A percentile compares a stretch with the other conserved stretches of the same genome.
phyloP scores from a whole-genome alignment of 2,888 invertebrate genomes.

The Lampropteryx suffumata region DNA sequence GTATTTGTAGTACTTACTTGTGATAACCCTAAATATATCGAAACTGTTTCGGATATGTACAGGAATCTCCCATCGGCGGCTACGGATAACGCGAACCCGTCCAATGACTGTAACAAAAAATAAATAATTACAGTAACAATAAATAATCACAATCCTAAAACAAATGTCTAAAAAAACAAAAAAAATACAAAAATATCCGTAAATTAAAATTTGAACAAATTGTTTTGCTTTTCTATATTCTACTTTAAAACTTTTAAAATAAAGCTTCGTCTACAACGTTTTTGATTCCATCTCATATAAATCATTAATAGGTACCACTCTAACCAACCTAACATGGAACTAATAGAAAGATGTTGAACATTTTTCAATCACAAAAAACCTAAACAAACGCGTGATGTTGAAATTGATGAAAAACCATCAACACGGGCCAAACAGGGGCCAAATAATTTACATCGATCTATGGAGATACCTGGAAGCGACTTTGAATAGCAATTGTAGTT shows the following conservation, averaged over 20 bases:
- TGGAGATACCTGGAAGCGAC: slow-evolving; percentile 45
- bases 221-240: too few species aligned
- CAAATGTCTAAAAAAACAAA: too few species aligned
- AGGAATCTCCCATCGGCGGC: slow-evolving; percentile 98
- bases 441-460: slow-evolving; percentile 41
- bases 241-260: not conserved
- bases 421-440: slow-evolving; percentile 54
- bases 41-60: slow-evolving; percentile 99
- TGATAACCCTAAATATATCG: slow-evolving; percentile 99
- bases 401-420: slow-evolving; percentile 60
- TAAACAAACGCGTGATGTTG: slow-evolving; percentile 61
- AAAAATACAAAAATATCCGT: too few species aligned
- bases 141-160: too few species aligned
- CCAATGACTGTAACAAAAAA: slow-evolving; percentile 90
- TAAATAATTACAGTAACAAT: not conserved
- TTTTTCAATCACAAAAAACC: slow-evolving; percentile 63
- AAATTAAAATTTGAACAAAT: too few species aligned
- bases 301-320: too few species aligned
- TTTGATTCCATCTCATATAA: slow-evolving; percentile 21
- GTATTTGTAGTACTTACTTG: slow-evolving; percentile 87
- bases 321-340: slow-evolving; percentile 45
- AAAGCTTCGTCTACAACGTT: slow-evolving; percentile 6
- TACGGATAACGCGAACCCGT: slow-evolving; percentile 98
- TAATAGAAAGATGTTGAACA: slow-evolving; percentile 50
- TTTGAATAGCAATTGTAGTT: slow-evolving; percentile 9